phyloP scores from a whole-genome alignment of 2,797 vertebrate genomes.

The Squalus acanthias region DNA sequence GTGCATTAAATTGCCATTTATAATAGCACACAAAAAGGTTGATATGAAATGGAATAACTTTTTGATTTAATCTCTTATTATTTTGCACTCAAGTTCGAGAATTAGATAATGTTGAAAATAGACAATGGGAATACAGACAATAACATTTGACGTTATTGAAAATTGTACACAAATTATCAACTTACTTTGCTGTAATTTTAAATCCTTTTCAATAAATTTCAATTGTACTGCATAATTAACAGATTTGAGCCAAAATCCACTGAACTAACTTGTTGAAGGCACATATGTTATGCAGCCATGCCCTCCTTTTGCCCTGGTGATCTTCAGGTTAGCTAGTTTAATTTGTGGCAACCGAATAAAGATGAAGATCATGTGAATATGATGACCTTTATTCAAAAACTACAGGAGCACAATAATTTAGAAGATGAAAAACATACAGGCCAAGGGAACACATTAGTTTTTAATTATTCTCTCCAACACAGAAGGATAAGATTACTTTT shows the following conservation, averaged over 20 bases:
- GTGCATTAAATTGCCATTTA: neutral
- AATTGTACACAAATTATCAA: neutral
- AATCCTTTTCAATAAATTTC: neutral
- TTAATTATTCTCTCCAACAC: neutral
- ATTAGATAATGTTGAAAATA: neutral
- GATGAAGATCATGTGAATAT: slow-evolving; percentile 2
- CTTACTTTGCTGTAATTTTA: neutral
- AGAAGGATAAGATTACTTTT: slow-evolving; percentile 12
- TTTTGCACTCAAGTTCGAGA: neutral
- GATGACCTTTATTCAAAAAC: neutral
- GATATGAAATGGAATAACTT: neutral
- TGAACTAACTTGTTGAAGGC: neutral
- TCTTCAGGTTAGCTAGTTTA: neutral
- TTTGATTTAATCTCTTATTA: neutral
- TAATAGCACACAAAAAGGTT: neutral
- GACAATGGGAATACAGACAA: neutral
- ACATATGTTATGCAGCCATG: neutral
- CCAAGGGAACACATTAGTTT: slow-evolving; percentile 5
- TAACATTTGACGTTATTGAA: neutral
- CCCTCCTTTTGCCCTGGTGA: neutral
- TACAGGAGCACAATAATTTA: neutral
- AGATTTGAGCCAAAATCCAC: neutral
- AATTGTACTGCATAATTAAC: neutral
- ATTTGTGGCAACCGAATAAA: neutral
- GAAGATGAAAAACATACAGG: neutral